Conservation (phyloP, 2,888 invertebrate genomes). For the Drosophila atripex region DNA sequence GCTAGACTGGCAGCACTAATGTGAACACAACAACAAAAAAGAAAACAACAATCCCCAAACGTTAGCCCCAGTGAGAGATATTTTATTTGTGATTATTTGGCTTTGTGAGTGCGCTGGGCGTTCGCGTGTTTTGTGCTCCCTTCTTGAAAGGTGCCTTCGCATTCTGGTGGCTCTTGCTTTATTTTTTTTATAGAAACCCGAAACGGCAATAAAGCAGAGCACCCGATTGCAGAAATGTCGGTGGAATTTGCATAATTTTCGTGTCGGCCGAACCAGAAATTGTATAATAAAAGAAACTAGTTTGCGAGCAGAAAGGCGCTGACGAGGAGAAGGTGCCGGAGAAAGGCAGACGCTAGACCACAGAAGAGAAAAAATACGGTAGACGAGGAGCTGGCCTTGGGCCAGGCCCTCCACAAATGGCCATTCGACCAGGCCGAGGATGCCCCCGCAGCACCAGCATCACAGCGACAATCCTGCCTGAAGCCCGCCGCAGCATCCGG, state of each 20-base stretch:
- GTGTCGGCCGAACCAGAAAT: constrained; percentile 23
- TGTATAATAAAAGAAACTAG: constrained; percentile 28
- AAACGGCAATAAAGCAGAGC: constrained; percentile 13
- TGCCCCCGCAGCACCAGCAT: constrained; percentile 19
- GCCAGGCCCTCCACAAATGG: constrained; percentile 35
- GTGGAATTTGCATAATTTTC: constrained; percentile 38
- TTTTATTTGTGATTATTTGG: not conserved
- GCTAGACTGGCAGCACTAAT: no score
- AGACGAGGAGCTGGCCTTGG: constrained; percentile 12
- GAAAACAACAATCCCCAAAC: not conserved
- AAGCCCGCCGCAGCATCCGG: constrained; percentile 4
- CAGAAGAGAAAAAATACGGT: not conserved
- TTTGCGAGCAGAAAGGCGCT: constrained; percentile 2
- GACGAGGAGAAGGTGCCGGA: not conserved
- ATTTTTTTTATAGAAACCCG: constrained; percentile 23
- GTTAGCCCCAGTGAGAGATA: not conserved
- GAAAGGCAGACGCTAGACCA: not conserved
- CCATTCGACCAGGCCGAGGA: constrained; percentile 20
- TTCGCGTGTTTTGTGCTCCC: constrained; percentile 26
- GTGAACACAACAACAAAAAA: constrained; percentile 1
- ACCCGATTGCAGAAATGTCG: constrained; percentile 30
- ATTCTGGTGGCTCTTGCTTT: not conserved
- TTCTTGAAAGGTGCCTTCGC: constrained; percentile 7
- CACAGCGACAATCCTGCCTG: constrained; percentile 26
- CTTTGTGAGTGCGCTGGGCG: constrained; percentile 14